Conservation (phyloP, 2,797 vertebrate species). For the Anolis apletophallus region DNA sequence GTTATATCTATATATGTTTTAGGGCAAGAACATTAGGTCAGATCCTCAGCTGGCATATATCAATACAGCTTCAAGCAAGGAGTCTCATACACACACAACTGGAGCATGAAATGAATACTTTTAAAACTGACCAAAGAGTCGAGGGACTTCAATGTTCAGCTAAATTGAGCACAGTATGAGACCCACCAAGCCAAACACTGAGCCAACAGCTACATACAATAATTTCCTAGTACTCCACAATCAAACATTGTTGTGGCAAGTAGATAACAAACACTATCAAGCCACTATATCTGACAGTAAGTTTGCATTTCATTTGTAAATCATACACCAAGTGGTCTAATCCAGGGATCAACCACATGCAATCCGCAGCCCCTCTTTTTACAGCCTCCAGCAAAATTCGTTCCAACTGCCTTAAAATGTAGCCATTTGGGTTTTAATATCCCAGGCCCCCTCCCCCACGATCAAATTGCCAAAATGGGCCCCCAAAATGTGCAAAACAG, state of each 20-base stretch:
- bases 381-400: too few relatives aligned
- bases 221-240: neutral
- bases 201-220: neutral
- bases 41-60: constrained; percentile 1
- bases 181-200: neutral
- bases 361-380: too few relatives aligned
- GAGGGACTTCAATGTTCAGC: neutral
- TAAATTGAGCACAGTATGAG: neutral
- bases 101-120: neutral
- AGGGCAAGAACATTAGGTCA: neutral
- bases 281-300: too few relatives aligned
- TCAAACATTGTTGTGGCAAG: neutral
- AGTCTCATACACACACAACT: neutral
- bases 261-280: neutral
- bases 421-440: too few relatives aligned
- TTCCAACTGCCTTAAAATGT: too few relatives aligned
- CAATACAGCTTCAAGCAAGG: constrained; percentile 3
- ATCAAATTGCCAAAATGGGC: too few relatives aligned
- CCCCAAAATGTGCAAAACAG: too few relatives aligned
- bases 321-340: neutral
- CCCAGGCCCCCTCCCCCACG: too few relatives aligned
- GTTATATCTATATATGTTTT: neutral
- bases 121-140: neutral
- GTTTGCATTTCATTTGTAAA: neutral
- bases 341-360: neutral